phyloP scores from a whole-genome alignment of 1,140 invertebrate genomes.

The Luehdorfia chinensis region DNA sequence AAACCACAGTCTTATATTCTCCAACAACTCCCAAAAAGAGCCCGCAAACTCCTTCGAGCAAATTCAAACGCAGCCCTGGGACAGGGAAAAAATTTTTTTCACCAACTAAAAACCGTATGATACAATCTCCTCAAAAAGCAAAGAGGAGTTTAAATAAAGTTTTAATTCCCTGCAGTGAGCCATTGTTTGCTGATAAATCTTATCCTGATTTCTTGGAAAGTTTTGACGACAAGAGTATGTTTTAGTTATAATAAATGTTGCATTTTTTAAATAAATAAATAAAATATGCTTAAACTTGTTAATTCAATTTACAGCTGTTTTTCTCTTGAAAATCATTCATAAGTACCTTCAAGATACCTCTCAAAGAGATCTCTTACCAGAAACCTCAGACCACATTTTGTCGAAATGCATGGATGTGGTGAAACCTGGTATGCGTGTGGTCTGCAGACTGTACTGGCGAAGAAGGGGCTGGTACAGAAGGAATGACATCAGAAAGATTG shows the following conservation, averaged over 20 bases:
- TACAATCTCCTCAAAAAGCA: constrained; percentile 30
- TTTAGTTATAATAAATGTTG: constrained; percentile 12
- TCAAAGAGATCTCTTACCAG: constrained; percentile 32
- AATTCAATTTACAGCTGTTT: constrained; percentile 33
- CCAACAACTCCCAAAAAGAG: constrained; percentile 20
- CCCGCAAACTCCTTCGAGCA: constrained; percentile 21
- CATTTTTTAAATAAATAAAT: background rate
- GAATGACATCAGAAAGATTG: constrained; percentile 28
- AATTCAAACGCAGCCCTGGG: constrained; percentile 19
- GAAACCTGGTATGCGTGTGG: constrained; percentile 38
- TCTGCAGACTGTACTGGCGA: constrained; percentile 56
- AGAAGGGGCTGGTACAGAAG: constrained; percentile 40
- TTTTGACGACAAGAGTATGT: constrained; percentile 60
- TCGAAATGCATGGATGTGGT: constrained; percentile 22
- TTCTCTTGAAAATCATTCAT: constrained; percentile 41
- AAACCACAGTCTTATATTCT: constrained; percentile 26
- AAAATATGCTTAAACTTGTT: background rate
- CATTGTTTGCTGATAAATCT: constrained; percentile 12
- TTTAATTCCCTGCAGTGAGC: constrained; percentile 12
- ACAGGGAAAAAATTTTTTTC: constrained; percentile 44
- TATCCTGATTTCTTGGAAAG: constrained; percentile 23
- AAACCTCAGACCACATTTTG: constrained; percentile 31
- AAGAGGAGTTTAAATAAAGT: constrained; percentile 27
- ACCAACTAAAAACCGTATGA: constrained; percentile 42
- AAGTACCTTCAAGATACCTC: constrained; percentile 34